phyloP scores from a whole-genome alignment of 1,140 invertebrate species.

The Steinernema feltiae region DNA sequence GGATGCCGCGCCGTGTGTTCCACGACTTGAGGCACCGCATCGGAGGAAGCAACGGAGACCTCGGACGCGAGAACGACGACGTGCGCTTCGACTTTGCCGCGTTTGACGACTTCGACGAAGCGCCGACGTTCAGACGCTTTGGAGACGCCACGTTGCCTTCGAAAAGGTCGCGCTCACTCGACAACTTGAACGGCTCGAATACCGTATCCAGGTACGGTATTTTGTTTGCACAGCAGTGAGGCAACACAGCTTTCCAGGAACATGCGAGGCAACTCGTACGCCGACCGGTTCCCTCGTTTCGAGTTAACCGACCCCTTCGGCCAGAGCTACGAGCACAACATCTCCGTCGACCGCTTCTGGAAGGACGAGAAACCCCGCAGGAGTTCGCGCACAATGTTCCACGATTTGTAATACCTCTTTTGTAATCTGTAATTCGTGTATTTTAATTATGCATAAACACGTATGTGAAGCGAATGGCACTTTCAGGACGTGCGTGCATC shows the following conservation, averaged over 20 bases:
- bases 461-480: too few species aligned
- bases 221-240: background rate
- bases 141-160: constrained; percentile 2
- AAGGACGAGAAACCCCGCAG: constrained; percentile 24
- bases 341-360: constrained; percentile 28
- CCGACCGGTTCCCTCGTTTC: constrained; percentile 19
- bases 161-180: background rate
- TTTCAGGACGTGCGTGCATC: too few species aligned
- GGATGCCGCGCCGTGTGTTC: background rate
- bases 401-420: background rate
- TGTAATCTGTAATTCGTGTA: too few species aligned
- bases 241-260: background rate
- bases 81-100: constrained; percentile 1
- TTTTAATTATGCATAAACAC: too few species aligned
- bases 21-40: background rate
- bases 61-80: too few species aligned
- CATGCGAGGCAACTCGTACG: background rate
- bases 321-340: constrained; percentile 23
- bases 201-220: constrained; percentile 29
- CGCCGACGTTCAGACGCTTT: background rate
- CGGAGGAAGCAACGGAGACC: constrained; percentile 21
- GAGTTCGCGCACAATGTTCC: background rate
- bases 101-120: constrained; percentile 1
- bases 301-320: constrained; percentile 31
- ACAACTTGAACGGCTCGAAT: constrained; percentile 18